A percentile compares a stretch with the other conserved stretches of the same genome.
phyloP scores from a whole-genome alignment of 2,888 invertebrate species.

The Leptodirus hochenwartii region DNA sequence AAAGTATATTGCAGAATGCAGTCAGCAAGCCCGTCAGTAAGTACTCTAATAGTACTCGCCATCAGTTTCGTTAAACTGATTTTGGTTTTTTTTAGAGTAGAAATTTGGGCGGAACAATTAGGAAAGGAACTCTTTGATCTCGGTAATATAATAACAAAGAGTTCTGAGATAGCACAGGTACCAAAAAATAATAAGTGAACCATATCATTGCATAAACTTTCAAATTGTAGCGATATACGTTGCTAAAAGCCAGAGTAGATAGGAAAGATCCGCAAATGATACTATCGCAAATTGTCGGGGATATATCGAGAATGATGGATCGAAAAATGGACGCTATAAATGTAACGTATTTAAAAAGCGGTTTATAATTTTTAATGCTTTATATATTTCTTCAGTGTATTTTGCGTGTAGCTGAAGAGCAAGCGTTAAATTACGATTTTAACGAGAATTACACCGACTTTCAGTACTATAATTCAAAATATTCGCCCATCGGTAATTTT shows the following conservation, averaged over 20 bases:
- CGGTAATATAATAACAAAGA: conserved; percentile 58
- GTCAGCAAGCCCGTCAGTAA: too few species aligned
- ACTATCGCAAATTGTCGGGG: conserved; percentile 59
- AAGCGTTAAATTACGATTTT: conserved; percentile 42
- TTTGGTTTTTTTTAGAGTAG: conserved; percentile 37
- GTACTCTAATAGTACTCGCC: too few species aligned
- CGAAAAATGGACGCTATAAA: conserved; percentile 80
- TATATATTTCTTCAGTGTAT: conserved; percentile 40
- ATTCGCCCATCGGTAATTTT: conserved; percentile 33
- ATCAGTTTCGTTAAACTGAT: neutral
- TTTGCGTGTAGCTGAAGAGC: conserved; percentile 51
- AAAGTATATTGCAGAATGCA: too few species aligned
- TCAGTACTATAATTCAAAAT: conserved; percentile 68
- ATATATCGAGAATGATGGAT: conserved; percentile 69
- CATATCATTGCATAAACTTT: conserved; percentile 4
- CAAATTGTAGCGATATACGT: conserved; percentile 50
- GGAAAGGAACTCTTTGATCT: conserved; percentile 66
- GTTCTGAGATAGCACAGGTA: conserved; percentile 57
- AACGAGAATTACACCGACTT: conserved; percentile 26
- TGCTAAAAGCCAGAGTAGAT: conserved; percentile 60
- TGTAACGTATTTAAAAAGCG: conserved; percentile 26
- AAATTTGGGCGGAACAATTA: conserved; percentile 59
- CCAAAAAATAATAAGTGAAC: conserved; percentile 21
- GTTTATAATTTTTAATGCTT: neutral
- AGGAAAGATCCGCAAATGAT: conserved; percentile 62